A percentile compares a stretch with the other conserved stretches of the same genome.
These are phyloP conservation scores for Symphodus melops DNA, from an alignment of 2,113 vertebrate genomes.

Conservation along the genomic window DNA sequence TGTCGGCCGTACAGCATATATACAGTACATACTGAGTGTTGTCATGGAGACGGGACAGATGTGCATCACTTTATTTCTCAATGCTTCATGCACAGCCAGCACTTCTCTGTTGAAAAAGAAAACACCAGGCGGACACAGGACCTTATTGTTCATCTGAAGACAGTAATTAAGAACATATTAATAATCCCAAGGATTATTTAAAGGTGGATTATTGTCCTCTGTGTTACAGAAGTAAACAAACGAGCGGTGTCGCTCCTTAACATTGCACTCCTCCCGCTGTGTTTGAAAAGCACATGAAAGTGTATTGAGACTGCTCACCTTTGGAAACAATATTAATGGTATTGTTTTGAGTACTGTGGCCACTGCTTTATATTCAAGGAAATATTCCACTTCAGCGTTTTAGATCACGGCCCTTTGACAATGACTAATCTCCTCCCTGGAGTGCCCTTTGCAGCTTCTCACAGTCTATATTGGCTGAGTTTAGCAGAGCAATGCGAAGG, in stretches of 20 bases:
- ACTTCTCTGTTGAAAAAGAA: too few relatives aligned
- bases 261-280: background rate
- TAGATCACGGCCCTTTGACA: conserved; percentile 44
- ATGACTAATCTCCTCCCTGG: conserved; percentile 42
- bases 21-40: too few relatives aligned
- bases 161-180: too few relatives aligned
- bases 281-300: conserved; percentile 1
- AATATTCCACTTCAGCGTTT: conserved; percentile 51
- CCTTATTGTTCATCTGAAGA: too few relatives aligned
- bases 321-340: conserved; percentile 19
- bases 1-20: too few relatives aligned
- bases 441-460: conserved; percentile 45
- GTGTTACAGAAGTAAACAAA: background rate
- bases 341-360: conserved; percentile 26
- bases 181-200: too few relatives aligned
- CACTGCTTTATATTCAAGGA: conserved; percentile 46
- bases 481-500: conserved; percentile 32
- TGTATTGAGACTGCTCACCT: conserved; percentile 30
- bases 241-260: background rate
- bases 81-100: too few relatives aligned
- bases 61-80: too few relatives aligned
- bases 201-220: too few relatives aligned
- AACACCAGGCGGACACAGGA: too few relatives aligned
- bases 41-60: too few relatives aligned
- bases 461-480: conserved; percentile 18